A percentile compares a stretch with the other conserved stretches of the same genome.
phyloP scores from a whole-genome alignment of 2,113 vertebrate genomes.

The Caranx melampygus region DNA sequence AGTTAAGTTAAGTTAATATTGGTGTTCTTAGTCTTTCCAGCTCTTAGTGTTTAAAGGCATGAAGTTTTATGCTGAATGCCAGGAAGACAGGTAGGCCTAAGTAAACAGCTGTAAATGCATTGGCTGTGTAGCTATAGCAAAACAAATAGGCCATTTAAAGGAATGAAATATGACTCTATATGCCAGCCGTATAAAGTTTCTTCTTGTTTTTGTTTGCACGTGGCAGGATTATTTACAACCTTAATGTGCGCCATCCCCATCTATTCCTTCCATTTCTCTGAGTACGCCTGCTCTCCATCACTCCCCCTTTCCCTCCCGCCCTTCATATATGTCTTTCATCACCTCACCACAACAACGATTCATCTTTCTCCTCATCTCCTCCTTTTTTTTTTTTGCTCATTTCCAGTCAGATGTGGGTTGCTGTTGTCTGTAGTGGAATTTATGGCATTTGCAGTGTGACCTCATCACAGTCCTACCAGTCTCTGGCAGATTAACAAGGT shows the following conservation, averaged over 20 bases:
- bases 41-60: too few relatives aligned
- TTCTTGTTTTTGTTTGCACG: conserved; percentile 13
- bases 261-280: conserved; percentile 59
- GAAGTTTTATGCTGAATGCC: too few relatives aligned
- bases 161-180: conserved; percentile 23
- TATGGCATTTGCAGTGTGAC: conserved; percentile 49
- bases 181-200: not conserved
- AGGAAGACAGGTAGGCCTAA: too few relatives aligned
- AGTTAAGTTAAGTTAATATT: too few relatives aligned
- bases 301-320: not conserved
- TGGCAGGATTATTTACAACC: conserved; percentile 52
- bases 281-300: conserved; percentile 48
- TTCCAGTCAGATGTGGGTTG: conserved; percentile 45
- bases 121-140: too few relatives aligned
- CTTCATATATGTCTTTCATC: conserved; percentile 6
- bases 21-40: too few relatives aligned
- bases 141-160: not conserved
- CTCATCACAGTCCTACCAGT: conserved; percentile 18
- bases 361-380: not conserved
- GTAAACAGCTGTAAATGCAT: too few relatives aligned
- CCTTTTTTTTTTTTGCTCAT: not conserved
- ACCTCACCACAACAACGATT: conserved; percentile 1
- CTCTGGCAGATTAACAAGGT: conserved; percentile 48
- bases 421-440: conserved; percentile 15
- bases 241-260: conserved; percentile 37